phyloP scores from a whole-genome alignment of 2,113 vertebrate genomes.

The Atrichornis clamosus region DNA sequence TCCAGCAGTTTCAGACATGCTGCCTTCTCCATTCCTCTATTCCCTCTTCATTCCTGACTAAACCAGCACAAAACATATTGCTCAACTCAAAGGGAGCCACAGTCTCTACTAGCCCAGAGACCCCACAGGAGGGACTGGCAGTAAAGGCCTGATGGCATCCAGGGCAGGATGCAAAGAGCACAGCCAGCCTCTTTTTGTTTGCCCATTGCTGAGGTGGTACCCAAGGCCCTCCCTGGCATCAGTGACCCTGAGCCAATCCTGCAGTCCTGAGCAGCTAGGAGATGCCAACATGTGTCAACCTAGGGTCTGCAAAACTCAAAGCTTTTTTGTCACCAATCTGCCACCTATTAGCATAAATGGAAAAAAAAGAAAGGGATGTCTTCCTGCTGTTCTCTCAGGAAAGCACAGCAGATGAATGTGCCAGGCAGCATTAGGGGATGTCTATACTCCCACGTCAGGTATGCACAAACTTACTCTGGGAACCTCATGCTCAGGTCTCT shows the following conservation, averaged over 20 bases:
- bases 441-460: neutral
- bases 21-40: neutral
- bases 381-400: neutral
- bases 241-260: neutral
- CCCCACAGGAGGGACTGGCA: neutral
- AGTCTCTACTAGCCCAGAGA: neutral
- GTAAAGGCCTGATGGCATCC: neutral
- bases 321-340: neutral
- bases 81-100: neutral
- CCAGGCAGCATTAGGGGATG: neutral
- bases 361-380: neutral
- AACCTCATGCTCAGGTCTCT: neutral
- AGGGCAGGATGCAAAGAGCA: neutral
- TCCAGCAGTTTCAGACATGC: rapidly evolving
- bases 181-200: neutral
- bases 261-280: neutral
- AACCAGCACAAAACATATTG: neutral
- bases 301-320: neutral
- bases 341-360: neutral
- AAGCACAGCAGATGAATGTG: neutral
- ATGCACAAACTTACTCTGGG: neutral
- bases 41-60: neutral
- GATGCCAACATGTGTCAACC: neutral
- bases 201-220: neutral
- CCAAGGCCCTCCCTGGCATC: neutral